phyloP scores from a whole-genome alignment of 30 jellyfish, hydroid and myxozoan genomes.

The Nemopilema nomurai region DNA sequence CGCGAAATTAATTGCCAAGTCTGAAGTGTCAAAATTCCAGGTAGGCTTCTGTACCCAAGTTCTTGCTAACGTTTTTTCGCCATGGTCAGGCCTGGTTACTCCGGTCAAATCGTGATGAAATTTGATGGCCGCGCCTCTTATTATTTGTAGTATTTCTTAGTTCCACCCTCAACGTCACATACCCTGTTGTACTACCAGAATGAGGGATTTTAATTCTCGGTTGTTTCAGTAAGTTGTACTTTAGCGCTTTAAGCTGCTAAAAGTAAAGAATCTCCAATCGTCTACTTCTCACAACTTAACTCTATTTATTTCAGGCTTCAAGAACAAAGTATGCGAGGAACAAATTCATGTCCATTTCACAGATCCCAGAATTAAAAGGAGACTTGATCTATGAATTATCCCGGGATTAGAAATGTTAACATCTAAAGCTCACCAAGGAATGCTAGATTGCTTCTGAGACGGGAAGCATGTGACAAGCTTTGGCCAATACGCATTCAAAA shows the following conservation, averaged over 20 bases:
- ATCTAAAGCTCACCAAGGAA: neutral
- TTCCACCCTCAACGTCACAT: no score
- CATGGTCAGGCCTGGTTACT: neutral
- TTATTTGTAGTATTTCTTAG: no score
- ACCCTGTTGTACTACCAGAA: no score
- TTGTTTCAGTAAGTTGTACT: no score
- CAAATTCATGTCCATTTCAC: conserved; percentile 77
- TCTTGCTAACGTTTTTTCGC: neutral
- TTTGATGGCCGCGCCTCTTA: no score
- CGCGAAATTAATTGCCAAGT: conserved; percentile 20
- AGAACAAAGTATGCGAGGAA: conserved; percentile 74
- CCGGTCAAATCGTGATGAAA: no score
- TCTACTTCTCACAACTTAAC: no score
- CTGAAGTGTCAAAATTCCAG: conserved; percentile 58
- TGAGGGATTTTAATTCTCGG: no score
- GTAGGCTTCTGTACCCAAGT: neutral
- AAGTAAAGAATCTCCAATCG: no score
- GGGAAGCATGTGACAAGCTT: neutral
- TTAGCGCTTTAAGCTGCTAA: no score
- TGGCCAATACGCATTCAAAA: neutral
- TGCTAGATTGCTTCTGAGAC: neutral
- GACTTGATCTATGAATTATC: conserved; percentile 21
- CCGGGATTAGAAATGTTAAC: neutral
- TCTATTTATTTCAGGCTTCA: conserved; percentile 71
- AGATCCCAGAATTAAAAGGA: conserved; percentile 70